These are phyloP conservation scores for Peromyscus maniculatus DNA, from an alignment of 2,113 vertebrate species.

Conservation along the genomic window DNA sequence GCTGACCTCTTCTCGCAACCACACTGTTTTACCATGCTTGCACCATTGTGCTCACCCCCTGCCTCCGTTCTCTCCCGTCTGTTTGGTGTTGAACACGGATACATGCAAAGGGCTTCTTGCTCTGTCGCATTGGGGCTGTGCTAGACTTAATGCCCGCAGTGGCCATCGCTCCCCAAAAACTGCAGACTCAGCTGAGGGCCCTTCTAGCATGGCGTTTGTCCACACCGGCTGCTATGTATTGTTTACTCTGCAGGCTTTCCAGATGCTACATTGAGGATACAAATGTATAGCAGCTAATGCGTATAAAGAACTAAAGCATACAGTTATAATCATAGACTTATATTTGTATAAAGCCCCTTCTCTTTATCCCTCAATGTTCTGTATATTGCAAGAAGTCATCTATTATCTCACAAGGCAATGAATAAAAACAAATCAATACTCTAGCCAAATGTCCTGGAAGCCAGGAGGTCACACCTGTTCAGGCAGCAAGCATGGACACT, in stretches of 20 bases:
- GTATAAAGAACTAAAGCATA: background rate
- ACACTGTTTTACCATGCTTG: background rate
- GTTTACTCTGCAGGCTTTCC: conserved; percentile 4
- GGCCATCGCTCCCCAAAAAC: background rate
- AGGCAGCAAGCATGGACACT: background rate
- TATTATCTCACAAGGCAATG: background rate
- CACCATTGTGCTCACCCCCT: background rate
- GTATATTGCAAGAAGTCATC: conserved; percentile 11
- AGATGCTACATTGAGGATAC: background rate
- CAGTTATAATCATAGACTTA: background rate
- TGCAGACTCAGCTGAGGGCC: background rate
- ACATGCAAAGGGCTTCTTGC: background rate
- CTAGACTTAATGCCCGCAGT: background rate
- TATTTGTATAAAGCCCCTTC: background rate
- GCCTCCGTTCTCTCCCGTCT: background rate
- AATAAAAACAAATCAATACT: conserved; percentile 12
- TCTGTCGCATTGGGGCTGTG: background rate
- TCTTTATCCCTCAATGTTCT: background rate
- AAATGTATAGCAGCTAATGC: background rate
- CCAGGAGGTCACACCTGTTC: background rate
- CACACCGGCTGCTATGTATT: background rate
- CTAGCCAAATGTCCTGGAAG: background rate
- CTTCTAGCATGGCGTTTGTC: background rate
- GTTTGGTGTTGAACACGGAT: background rate
- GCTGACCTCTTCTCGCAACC: background rate